Evolutionary conservation across 2,113 vertebrate species (phyloP), one percentile per base, ranked within the genome.

Genomic region (Xerus inauris): DNA sequence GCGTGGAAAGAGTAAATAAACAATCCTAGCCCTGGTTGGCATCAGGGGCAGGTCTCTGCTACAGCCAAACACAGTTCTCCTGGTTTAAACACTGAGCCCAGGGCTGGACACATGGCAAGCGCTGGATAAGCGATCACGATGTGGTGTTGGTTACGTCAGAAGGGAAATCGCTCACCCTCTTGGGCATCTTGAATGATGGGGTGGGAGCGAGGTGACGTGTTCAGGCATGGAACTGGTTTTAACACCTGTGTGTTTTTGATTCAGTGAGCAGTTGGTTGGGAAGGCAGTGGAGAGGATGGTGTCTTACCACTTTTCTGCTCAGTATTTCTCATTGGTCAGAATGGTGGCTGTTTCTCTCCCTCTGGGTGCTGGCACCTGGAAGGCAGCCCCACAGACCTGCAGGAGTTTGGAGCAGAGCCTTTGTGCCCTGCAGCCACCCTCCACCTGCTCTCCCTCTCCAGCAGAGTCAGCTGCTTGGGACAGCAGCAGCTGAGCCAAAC

Each of bases 251-350:
- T 11, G n/a, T 24, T 10, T 85, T 79, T 38, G 5, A 1, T n/a
- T 49, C 81, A 3, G 22, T 1, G 32, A 30, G 72, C 35, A n/a
- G 17, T 22, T n/a, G 6, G 35, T 71, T 71, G 64, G 57, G 57
- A 19, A 20, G 35, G 30, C 6, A 8, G 59, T 17, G 42, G 30
- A 16, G 38, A 79, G 9, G 35, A 35, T 42, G 0, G 11, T 1
- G 8, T 51, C 51, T 8, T 8, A 7, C 20, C 3, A 3, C 9
- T 42, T 22, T 20, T 7, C 64, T 6, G 22, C 51, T 0, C 0
- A 5, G 10, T 0, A 0, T 28, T 40, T 32, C 38, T 30, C 51
- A 45, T 1, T 45, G 2, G 11, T 42, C 45, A 6, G 5, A 5
- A n/a, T 22, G 5, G 10, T 12, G 54, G 73, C 64, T 32, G 16